Evolutionary conservation across 2,797 vertebrate species (phyloP).

Genomic region (Echeneis naucrates): DNA sequence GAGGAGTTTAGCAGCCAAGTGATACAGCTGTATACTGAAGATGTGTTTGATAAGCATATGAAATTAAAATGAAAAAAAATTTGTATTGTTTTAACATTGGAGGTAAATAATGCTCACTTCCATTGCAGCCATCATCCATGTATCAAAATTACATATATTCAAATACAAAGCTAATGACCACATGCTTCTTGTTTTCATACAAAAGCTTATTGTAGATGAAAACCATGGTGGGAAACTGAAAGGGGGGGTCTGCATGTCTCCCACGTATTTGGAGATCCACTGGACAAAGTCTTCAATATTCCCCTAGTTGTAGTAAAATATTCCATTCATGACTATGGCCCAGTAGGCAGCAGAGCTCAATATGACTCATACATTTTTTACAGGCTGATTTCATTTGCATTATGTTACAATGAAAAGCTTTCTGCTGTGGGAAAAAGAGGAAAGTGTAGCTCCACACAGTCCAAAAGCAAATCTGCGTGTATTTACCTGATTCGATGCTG

Average conservation of each 20-base stretch:
- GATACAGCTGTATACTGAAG: no score
- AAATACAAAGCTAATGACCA: constrained; percentile 70
- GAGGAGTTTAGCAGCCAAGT: neutral
- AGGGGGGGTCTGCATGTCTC: constrained; percentile 79
- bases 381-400: constrained; percentile 56
- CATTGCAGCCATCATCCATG: constrained; percentile 80
- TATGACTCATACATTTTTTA: constrained; percentile 78
- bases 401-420: constrained; percentile 53
- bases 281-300: constrained; percentile 72
- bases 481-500: constrained; percentile 95
- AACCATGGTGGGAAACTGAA: constrained; percentile 80
- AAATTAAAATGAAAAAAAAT: constrained; percentile 15
- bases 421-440: constrained; percentile 15
- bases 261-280: constrained; percentile 64
- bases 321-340: constrained; percentile 79
- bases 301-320: constrained; percentile 65
- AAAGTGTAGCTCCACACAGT: constrained; percentile 16
- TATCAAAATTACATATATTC: constrained; percentile 83
- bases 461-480: neutral
- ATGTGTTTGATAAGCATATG: constrained; percentile 15
- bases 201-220: constrained; percentile 75
- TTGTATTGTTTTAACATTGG: neutral
- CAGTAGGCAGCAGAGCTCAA: constrained; percentile 69
- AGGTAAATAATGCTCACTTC: constrained; percentile 45
- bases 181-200: constrained; percentile 72